phyloP scores from a whole-genome alignment of 2,113 vertebrate genomes.

The Callithrix jacchus region DNA sequence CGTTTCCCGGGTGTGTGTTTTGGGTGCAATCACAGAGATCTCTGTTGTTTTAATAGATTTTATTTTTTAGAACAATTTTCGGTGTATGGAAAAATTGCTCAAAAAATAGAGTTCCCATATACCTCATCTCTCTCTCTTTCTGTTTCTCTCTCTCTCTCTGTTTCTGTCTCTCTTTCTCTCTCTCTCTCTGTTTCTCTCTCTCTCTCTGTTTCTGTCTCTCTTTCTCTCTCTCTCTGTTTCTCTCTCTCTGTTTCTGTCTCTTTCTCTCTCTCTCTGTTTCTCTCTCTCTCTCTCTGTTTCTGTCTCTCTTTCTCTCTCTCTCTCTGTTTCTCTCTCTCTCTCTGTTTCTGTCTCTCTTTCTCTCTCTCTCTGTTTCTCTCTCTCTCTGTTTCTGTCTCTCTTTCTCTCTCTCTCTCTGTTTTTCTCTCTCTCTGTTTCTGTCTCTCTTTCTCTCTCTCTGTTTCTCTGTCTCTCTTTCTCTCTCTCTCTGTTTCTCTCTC shows the following conservation, averaged over 20 bases:
- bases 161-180: too few species aligned
- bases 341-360: too few species aligned
- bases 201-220: too few species aligned
- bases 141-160: not conserved
- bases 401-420: not conserved
- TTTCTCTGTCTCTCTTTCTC: too few species aligned
- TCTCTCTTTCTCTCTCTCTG: too few species aligned
- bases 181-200: too few species aligned
- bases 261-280: too few species aligned
- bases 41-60: not conserved
- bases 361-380: too few species aligned
- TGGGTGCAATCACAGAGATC: not conserved
- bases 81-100: not conserved
- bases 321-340: not conserved
- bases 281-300: too few species aligned
- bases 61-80: not conserved
- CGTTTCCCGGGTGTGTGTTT: not conserved
- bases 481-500: too few species aligned
- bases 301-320: too few species aligned
- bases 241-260: not conserved
- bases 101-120: not conserved
- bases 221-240: not conserved
- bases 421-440: not conserved
- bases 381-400: too few species aligned
- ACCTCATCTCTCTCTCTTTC: not conserved